Conservation (phyloP, 2,113 vertebrate genomes). For the Capricornis sumatraensis region DNA sequence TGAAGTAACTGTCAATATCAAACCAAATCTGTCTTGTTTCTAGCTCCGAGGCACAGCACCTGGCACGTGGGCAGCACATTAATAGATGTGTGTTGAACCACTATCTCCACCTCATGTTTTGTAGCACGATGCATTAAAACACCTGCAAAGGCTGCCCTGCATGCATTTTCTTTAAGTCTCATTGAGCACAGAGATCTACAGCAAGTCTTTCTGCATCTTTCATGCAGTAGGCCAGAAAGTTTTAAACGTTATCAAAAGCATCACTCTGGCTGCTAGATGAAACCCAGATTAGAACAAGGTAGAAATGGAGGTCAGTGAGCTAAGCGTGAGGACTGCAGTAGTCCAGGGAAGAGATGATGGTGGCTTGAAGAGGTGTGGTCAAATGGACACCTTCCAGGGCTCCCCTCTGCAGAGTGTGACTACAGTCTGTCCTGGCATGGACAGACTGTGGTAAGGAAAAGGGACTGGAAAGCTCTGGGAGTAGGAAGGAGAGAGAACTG, state of each 20-base stretch:
- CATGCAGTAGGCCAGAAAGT: background rate
- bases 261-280: background rate
- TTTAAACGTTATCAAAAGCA: background rate
- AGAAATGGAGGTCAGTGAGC: background rate
- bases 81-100: conserved; percentile 18
- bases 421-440: background rate
- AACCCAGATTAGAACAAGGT: background rate
- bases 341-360: background rate
- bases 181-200: background rate
- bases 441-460: background rate
- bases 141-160: background rate
- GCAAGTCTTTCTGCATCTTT: background rate
- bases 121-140: background rate
- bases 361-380: background rate
- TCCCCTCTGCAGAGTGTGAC: background rate
- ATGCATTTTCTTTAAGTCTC: background rate
- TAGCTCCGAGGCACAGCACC: background rate
- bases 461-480: background rate
- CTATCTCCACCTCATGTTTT: background rate
- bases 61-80: background rate
- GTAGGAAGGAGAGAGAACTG: background rate
- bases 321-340: background rate
- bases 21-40: conserved; percentile 46
- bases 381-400: too few relatives aligned
- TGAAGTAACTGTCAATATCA: conserved; percentile 45